Evolutionary conservation across 2,888 invertebrate species (phyloP), one percentile per base, ranked within the genome.

Genomic region (Polydesmus complanatus): DNA sequence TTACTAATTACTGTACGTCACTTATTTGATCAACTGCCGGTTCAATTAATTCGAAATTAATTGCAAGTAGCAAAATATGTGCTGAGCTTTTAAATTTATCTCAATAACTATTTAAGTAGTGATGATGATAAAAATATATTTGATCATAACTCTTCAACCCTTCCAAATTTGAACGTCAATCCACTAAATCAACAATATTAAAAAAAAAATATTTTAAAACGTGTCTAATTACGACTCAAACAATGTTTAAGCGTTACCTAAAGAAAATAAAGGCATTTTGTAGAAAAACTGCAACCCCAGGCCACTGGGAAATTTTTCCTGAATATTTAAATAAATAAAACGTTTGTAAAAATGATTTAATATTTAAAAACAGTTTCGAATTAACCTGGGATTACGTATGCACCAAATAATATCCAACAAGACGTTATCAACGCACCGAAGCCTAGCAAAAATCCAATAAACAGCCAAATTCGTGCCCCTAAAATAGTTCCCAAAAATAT

Each of bases 381-480:
- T 65, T 65, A 65, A 70, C 70, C 67, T 57, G 70, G 68, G 60
- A 78, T 74, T 53, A 80, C 77, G 68, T 78, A 95, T 70, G 87
- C 83, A 26, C 88, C 89, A 75, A 96, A 92, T 65, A 98, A 81
- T 63, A 98, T 90, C 94, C 96, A 96, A 69, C 90, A 86, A 3
- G 96, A 85, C 1, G 95, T 95, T 67, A 98, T 94, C 27, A 98
- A 83, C 0, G 95, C 86, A 0, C 93, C 91, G 73, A 98, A 99
- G 23, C 95, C 94, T 71, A 98, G 82, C 0, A 97, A 88, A 74
- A 98, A 97, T 0, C 97, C 98, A 58, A 95, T 78, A 73, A 99
- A 93, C 14, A 98, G 79, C 95, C 96, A 98, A 22, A 91, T 81
- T 64, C 92, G 82, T 1, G 95, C 86, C 63, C 49, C 62, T 68